phyloP scores from a whole-genome alignment of 2,113 vertebrate genomes.

The Podilymbus podiceps region DNA sequence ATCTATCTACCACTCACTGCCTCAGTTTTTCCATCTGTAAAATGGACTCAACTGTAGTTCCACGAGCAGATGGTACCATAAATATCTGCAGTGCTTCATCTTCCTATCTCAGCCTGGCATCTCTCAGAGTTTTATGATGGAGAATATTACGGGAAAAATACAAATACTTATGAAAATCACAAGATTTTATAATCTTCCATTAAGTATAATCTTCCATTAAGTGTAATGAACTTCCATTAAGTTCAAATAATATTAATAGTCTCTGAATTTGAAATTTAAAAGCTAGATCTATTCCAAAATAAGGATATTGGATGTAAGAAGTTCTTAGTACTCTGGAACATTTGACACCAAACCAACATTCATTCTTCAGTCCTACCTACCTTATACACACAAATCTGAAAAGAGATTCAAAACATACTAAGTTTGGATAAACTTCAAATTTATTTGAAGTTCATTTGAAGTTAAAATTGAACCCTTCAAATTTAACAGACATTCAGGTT shows the following conservation, averaged over 20 bases:
- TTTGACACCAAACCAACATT: background rate
- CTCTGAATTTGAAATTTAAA: background rate
- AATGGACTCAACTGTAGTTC: conserved; percentile 8
- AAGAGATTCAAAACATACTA: background rate
- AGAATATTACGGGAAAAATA: background rate
- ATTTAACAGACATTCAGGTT: background rate
- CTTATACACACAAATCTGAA: background rate
- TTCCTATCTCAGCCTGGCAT: background rate
- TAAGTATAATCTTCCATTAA: background rate
- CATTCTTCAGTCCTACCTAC: background rate
- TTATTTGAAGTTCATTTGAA: background rate
- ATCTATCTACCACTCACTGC: background rate
- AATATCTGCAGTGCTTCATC: background rate
- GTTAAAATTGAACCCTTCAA: background rate
- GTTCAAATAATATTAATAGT: background rate
- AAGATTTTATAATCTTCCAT: background rate
- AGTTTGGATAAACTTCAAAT: background rate
- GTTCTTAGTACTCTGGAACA: background rate
- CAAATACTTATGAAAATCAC: background rate
- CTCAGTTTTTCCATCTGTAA: conserved; percentile 40
- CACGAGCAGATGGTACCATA: background rate
- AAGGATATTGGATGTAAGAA: background rate
- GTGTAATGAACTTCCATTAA: background rate
- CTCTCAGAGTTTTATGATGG: background rate
- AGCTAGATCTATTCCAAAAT: background rate